A percentile compares a stretch with the other conserved stretches of the same genome.
Evolutionary conservation across 2,888 invertebrate species (phyloP).

Genomic region (Ennomos erosarius): DNA sequence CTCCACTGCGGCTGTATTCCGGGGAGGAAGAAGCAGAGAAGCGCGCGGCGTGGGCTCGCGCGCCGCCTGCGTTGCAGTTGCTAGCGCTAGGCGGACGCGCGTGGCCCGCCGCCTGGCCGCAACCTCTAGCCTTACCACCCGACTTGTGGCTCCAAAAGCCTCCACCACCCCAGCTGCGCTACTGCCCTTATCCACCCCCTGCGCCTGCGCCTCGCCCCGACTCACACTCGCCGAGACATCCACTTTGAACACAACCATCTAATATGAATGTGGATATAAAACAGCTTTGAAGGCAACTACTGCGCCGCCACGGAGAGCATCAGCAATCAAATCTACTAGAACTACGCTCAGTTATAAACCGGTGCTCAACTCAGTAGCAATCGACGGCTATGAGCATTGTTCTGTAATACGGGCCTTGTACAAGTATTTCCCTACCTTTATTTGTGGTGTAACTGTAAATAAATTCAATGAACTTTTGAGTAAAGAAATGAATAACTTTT

Average conservation of each 20-base stretch:
- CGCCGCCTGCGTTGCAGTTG: slow-evolving; percentile 76
- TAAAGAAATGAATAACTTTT: slow-evolving; percentile 7
- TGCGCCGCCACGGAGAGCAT: too few relatives aligned
- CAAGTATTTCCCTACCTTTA: too few relatives aligned
- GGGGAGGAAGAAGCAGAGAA: slow-evolving; percentile 85
- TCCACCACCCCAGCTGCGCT: slow-evolving; percentile 79
- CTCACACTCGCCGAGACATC: slow-evolving; percentile 71
- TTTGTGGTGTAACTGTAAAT: not conserved
- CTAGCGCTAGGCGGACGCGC: slow-evolving; percentile 88
- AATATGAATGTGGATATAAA: too few relatives aligned
- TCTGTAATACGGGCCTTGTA: too few relatives aligned
- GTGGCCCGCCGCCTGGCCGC: slow-evolving; percentile 95
- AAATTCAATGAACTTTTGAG: slow-evolving; percentile 22
- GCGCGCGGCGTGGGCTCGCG: slow-evolving; percentile 82
- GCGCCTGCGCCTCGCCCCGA: slow-evolving; percentile 63
- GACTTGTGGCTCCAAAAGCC: slow-evolving; percentile 98
- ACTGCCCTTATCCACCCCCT: slow-evolving; percentile 87
- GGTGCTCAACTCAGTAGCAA: too few relatives aligned
- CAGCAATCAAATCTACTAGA: too few relatives aligned
- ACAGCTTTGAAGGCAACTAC: too few relatives aligned
- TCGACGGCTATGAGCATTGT: too few relatives aligned
- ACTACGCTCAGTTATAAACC: too few relatives aligned
- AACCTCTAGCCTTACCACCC: slow-evolving; percentile 93
- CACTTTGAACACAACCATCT: slow-evolving; percentile 59
- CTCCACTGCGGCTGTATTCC: slow-evolving; percentile 88